Evolutionary conservation across 30 jellyfish, hydroid and myxozoan species (phyloP), one percentile per base, ranked within the genome.

Genomic region (Turritopsis dohrnii): DNA sequence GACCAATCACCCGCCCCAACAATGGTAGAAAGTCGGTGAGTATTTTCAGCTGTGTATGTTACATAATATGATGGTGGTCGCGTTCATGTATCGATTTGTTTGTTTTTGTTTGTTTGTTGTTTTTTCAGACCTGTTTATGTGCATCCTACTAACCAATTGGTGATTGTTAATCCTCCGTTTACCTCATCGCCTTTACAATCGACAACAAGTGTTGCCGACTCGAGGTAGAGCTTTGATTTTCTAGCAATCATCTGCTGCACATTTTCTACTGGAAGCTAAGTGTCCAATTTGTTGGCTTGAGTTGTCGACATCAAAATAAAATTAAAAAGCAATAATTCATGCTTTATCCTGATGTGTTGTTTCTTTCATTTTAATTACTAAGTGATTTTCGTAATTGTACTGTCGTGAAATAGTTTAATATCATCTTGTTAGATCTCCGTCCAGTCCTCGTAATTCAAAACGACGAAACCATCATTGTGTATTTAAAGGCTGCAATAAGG

Each of bases 391-490:
- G 9, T 41, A 41, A 41, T 41, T 41, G 60, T 41, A 13, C 5
- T 41, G 60, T 41, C 60, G 60, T 41, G 5, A 41, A 41, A 3
- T 41, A 13, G 60, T 41, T 41, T 41, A 3, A 13, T 41, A 3
- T 41, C 19, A n/a, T 69, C 0, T 69, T 69, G 16, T 69, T 19
- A 69, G 96, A 52, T 85, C 97, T 1, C 97, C 97, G 21, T 84
- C 86, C 0, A 76, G 84, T 54, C 83, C 83, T 74, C 65, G 86
- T 19, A 92, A 92, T 71, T 79, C 52, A 66, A 92, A 84, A 79
- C 80, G 96, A 13, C 87, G 99, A 24, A 94, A 87, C 20, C 99
- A 94, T 74, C 96, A 87, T 71, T 94, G 99, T 83, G 76, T 88
- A 1, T 94, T 72, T 54, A 87, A 83, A n/a, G 97, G 99, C 28